Percentiles rank a stretch among this genome's conserved stretches.
Conservation (phyloP, 2,797 vertebrate species). For the Crypturellus tataupa region DNA sequence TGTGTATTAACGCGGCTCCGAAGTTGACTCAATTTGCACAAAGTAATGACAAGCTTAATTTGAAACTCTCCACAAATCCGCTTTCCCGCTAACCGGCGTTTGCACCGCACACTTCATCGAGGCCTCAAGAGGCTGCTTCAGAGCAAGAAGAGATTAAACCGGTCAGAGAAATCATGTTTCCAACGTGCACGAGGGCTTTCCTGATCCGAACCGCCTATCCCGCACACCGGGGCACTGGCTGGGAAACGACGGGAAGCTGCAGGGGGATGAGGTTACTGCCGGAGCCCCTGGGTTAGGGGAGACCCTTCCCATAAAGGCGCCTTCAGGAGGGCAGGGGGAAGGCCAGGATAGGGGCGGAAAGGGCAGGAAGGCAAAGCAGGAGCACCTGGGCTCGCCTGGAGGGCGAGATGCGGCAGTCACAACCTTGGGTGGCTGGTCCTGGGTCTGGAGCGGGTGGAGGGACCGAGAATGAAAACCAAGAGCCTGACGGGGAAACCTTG, state of each 20-base stretch:
- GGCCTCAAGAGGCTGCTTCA: not conserved
- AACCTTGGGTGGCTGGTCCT: rapidly evolving
- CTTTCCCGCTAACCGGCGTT: not conserved
- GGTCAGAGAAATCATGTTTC: not conserved
- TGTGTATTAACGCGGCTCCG: not conserved
- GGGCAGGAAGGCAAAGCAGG: not conserved
- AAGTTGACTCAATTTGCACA: slow-evolving; percentile 33
- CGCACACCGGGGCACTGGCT: not conserved
- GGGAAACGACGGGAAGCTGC: not conserved
- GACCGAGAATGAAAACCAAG: not conserved
- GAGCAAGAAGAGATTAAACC: rapidly evolving
- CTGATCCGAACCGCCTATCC: not conserved
- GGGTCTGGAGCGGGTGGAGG: not conserved
- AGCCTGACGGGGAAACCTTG: rapidly evolving
- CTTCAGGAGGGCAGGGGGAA: not conserved
- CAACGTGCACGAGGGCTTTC: not conserved
- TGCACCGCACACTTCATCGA: not conserved
- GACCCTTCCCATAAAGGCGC: rapidly evolving
- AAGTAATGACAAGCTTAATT: slow-evolving; percentile 29
- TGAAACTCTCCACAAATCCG: not conserved
- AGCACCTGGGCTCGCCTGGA: not conserved
- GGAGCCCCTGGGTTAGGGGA: not conserved
- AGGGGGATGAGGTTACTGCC: not conserved
- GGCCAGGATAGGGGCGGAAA: rapidly evolving
- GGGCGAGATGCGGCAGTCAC: not conserved